These are phyloP conservation scores for Nomada ferruginata DNA, from an alignment of 2,888 invertebrate species.

Conservation along the genomic window DNA sequence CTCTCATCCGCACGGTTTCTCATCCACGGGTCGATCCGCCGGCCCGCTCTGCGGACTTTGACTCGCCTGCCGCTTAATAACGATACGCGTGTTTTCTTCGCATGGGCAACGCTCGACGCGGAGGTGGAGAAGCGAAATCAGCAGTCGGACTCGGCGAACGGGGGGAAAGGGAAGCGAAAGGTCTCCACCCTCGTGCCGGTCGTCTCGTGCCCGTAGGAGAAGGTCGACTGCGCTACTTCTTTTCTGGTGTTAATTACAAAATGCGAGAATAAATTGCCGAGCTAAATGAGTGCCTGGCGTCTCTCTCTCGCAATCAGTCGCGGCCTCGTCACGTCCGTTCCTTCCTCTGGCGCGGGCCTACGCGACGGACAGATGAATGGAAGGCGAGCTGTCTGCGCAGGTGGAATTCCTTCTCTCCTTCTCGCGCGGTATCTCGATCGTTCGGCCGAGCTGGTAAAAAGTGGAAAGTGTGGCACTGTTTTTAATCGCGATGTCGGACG, in stretches of 20 bases:
- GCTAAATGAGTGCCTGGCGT: conserved; percentile 74
- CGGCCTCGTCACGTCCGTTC: conserved; percentile 61
- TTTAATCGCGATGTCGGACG: neutral
- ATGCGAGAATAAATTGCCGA: conserved; percentile 81
- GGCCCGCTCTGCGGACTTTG: conserved; percentile 31
- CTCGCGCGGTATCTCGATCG: conserved; percentile 6
- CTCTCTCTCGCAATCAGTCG: conserved; percentile 11
- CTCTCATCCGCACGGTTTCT: conserved; percentile 59
- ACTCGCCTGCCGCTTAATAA: conserved; percentile 58
- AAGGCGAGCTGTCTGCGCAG: conserved; percentile 53
- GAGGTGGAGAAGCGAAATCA: conserved; percentile 56
- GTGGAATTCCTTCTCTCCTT: conserved; percentile 51
- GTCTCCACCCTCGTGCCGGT: conserved; percentile 57
- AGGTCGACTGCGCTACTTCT: conserved; percentile 75
- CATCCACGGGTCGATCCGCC: conserved; percentile 50
- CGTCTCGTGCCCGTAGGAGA: conserved; percentile 60
- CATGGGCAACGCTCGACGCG: conserved; percentile 23
- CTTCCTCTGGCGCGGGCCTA: conserved; percentile 29
- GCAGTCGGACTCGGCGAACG: conserved; percentile 15
- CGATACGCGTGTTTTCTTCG: conserved; percentile 57
- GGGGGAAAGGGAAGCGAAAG: conserved; percentile 11
- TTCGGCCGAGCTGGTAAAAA: neutral
- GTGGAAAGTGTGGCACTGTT: neutral
- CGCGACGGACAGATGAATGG: conserved; percentile 67
- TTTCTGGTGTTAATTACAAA: conserved; percentile 82